Conservation (phyloP, 2,113 vertebrate species). For the Holacanthus passer region DNA sequence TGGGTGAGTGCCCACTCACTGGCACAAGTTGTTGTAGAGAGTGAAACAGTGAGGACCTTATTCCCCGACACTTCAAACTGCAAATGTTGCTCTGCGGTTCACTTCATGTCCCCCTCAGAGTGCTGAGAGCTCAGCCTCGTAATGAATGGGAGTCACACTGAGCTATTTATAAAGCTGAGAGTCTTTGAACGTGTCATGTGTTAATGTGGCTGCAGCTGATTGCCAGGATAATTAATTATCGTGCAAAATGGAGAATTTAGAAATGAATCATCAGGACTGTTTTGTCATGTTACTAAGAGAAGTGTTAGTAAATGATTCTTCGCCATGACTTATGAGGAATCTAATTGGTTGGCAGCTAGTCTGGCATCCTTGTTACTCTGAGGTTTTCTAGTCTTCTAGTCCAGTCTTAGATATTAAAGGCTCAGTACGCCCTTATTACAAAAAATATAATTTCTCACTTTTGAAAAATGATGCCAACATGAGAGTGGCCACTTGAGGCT, state of each 20-base stretch:
- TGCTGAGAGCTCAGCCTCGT: slow-evolving; percentile 46
- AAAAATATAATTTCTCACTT: background rate
- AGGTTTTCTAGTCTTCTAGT: background rate
- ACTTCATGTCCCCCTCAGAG: slow-evolving; percentile 51
- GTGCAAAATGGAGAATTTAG: slow-evolving; percentile 10
- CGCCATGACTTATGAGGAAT: slow-evolving; percentile 4
- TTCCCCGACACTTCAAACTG: slow-evolving; percentile 65
- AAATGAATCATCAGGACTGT: slow-evolving; percentile 27
- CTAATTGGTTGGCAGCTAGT: slow-evolving; percentile 8
- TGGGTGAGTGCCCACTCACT: slow-evolving; percentile 64
- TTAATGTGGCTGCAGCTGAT: slow-evolving; percentile 18
- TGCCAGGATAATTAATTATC: slow-evolving; percentile 40
- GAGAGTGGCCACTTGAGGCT: too few relatives aligned
- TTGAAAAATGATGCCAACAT: too few relatives aligned
- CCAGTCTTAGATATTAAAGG: background rate
- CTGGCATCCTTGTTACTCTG: background rate
- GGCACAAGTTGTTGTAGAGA: slow-evolving; percentile 53
- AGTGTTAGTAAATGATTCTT: background rate
- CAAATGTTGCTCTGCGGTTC: slow-evolving; percentile 56
- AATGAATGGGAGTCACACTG: slow-evolving; percentile 57
- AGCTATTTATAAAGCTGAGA: slow-evolving; percentile 39
- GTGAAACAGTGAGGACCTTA: slow-evolving; percentile 77
- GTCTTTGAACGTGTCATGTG: slow-evolving; percentile 26
- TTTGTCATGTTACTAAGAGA: background rate
- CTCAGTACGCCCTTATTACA: background rate